Conservation (phyloP, 2,888 invertebrate species). For the Drosophila mettleri region DNA sequence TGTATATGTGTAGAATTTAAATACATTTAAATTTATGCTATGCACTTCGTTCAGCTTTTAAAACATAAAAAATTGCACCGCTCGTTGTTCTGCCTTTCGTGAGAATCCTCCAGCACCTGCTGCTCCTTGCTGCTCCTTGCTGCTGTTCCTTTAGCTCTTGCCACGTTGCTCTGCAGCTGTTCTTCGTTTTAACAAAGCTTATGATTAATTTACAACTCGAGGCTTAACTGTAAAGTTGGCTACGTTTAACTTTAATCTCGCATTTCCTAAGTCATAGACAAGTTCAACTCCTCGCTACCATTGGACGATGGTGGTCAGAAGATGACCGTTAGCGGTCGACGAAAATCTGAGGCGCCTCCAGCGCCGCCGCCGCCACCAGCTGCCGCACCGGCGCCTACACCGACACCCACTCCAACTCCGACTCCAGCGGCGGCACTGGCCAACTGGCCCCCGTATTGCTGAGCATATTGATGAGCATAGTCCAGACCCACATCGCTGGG, state of each 20-base stretch:
- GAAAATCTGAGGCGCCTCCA: constrained; percentile 82
- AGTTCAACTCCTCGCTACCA: constrained; percentile 82
- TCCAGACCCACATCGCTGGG: constrained; percentile 84
- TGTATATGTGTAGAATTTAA: constrained; percentile 75
- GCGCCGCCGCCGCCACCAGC: constrained; percentile 50
- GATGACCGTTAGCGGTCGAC: constrained; percentile 85
- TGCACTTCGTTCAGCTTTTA: constrained; percentile 78
- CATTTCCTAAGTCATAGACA: constrained; percentile 82
- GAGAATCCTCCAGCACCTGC: neutral
- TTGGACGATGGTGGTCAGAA: constrained; percentile 85
- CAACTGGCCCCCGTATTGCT: constrained; percentile 79
- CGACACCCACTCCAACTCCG: constrained; percentile 44
- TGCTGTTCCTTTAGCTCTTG: neutral
- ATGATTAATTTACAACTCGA: constrained; percentile 71
- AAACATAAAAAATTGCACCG: constrained; percentile 82
- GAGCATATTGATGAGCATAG: constrained; percentile 82
- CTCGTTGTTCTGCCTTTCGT: constrained; percentile 73
- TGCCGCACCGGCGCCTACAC: constrained; percentile 37
- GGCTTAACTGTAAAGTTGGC: constrained; percentile 78
- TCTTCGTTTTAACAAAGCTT: constrained; percentile 66
- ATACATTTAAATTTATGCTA: constrained; percentile 78
- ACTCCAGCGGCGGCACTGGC: constrained; percentile 59
- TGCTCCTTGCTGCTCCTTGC: neutral
- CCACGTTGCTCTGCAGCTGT: constrained; percentile 10
- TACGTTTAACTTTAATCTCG: constrained; percentile 78